Percentiles rank a stretch among this genome's conserved stretches.
Conservation (phyloP, 2,888 invertebrate genomes). For the Deroplatys truncata region DNA sequence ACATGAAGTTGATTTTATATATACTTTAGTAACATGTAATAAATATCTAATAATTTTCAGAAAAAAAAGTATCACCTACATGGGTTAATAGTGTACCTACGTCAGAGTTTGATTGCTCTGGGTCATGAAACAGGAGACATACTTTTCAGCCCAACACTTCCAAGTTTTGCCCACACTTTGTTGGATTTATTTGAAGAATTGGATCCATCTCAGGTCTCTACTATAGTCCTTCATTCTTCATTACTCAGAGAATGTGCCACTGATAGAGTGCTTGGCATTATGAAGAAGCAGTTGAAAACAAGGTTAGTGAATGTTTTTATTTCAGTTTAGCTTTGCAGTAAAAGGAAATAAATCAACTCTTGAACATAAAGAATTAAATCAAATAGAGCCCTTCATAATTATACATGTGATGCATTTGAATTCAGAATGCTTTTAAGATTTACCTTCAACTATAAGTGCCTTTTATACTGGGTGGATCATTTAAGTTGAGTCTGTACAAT, state of each 20-base stretch:
- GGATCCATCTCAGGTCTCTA: conserved; percentile 45
- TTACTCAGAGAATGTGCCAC: conserved; percentile 54
- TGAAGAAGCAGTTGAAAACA: conserved; percentile 37
- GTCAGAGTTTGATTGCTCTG: conserved; percentile 31
- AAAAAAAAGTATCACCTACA: background rate
- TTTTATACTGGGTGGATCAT: too few species aligned
- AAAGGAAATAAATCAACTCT: too few species aligned
- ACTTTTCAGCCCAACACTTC: conserved; percentile 25
- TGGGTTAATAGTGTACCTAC: conserved; percentile 35
- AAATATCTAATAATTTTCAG: background rate
- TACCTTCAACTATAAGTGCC: too few species aligned
- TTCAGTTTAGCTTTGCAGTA: background rate
- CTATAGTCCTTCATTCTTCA: conserved; percentile 50
- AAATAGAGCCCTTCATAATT: too few species aligned
- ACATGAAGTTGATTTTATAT: too few species aligned
- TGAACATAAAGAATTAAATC: too few species aligned
- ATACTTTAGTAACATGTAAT: too few species aligned
- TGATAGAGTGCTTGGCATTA: conserved; percentile 50
- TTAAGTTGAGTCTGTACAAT: too few species aligned
- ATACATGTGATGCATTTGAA: too few species aligned
- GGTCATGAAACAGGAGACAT: conserved; percentile 20
- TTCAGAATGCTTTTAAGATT: too few species aligned
- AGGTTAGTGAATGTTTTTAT: conserved; percentile 12
- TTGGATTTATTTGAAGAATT: conserved; percentile 45
- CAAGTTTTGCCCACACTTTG: conserved; percentile 42